Percentiles rank a stretch among this genome's conserved stretches.
These are phyloP conservation scores for Malaclemys terrapin DNA, from an alignment of 2,113 vertebrate genomes.

Conservation along the genomic window DNA sequence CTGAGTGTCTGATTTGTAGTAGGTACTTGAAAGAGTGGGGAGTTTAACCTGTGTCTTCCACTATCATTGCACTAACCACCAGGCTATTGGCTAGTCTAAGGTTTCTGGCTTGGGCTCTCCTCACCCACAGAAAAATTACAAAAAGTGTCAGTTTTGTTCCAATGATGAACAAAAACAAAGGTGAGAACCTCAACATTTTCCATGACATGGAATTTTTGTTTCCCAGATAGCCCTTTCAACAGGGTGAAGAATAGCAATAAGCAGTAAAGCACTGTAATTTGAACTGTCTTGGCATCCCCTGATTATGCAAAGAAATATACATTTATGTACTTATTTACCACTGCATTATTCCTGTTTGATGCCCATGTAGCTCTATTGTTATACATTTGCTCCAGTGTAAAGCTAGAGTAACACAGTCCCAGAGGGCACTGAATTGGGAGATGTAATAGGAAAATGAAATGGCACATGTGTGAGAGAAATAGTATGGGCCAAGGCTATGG, in stretches of 20 bases:
- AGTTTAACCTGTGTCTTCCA: not conserved
- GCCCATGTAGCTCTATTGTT: not conserved
- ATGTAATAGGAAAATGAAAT: not conserved
- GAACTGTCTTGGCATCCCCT: not conserved
- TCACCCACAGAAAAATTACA: not conserved
- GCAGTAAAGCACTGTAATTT: not conserved
- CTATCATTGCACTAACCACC: not conserved
- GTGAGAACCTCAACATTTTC: not conserved
- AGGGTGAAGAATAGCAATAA: not conserved
- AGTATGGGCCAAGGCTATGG: not conserved
- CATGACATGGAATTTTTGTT: not conserved
- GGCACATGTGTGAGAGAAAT: not conserved
- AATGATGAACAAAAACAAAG: not conserved
- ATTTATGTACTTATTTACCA: conserved; percentile 26
- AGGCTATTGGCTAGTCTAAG: not conserved
- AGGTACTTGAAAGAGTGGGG: too few species aligned
- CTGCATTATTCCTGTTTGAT: not conserved
- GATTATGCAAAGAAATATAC: not conserved
- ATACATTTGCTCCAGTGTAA: not conserved
- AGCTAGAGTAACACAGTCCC: not conserved
- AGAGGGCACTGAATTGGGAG: not conserved
- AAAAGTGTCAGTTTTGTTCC: not conserved
- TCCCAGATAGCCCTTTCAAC: not conserved
- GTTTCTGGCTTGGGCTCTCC: not conserved
- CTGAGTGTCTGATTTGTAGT: too few species aligned